These are phyloP conservation scores for Phrynocephalus versicolor DNA, from an alignment of 2,113 vertebrate genomes.

Conservation along the genomic window DNA sequence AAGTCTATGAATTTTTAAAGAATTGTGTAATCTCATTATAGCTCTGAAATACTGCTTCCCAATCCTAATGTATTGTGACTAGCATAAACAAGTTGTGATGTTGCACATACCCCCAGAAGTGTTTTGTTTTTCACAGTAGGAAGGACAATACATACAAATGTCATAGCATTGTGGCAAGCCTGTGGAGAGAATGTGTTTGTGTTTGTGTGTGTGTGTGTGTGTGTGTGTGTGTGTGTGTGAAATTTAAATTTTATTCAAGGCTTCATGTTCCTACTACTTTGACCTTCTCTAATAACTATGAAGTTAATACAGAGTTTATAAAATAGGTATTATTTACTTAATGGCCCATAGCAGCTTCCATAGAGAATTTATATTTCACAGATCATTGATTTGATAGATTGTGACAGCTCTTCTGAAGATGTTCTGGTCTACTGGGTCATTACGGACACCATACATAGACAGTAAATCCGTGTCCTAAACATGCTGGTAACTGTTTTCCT, in stretches of 20 bases:
- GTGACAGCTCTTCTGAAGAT: constrained; percentile 69
- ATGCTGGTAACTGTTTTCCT: constrained; percentile 42
- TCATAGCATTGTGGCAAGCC: not conserved
- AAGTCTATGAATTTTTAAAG: too few species aligned
- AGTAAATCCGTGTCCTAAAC: constrained; percentile 60
- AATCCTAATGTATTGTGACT: not conserved
- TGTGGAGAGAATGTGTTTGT: not conserved
- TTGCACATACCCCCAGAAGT: not conserved
- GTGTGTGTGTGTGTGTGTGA: too few species aligned
- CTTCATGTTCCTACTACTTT: constrained; percentile 29
- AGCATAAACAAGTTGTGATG: not conserved
- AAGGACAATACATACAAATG: not conserved
- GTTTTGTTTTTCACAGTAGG: not conserved
- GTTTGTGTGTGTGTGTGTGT: not conserved
- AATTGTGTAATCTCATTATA: not conserved
- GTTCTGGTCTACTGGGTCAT: constrained; percentile 71
- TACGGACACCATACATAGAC: constrained; percentile 53
- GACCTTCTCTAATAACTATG: constrained; percentile 55
- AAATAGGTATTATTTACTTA: constrained; percentile 72
- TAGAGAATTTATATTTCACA: constrained; percentile 70
- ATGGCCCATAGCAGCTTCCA: constrained; percentile 64
- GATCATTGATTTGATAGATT: constrained; percentile 65
- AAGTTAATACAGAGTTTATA: constrained; percentile 65
- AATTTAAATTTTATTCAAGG: constrained; percentile 32
- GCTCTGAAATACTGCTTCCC: not conserved